Evolutionary conservation across 2,797 vertebrate species (phyloP).

Genomic region (Fringilla coelebs): DNA sequence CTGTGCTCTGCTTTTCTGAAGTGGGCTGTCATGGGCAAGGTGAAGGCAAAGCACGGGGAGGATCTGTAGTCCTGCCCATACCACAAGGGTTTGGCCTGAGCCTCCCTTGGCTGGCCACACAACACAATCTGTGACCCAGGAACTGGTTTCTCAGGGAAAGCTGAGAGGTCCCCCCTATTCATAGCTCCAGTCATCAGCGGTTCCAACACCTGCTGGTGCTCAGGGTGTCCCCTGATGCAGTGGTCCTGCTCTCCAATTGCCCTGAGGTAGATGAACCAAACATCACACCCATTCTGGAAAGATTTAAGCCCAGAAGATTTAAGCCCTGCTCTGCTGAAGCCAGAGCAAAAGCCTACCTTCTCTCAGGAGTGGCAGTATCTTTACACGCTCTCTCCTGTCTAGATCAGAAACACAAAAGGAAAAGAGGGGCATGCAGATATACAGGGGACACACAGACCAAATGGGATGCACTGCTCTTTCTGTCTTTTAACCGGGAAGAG

Average conservation of each 20-base stretch:
- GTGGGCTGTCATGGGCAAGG: background rate
- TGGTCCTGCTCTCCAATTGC: background rate
- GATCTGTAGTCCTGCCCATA: background rate
- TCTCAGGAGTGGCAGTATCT: background rate
- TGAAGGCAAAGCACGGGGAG: background rate
- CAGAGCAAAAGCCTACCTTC: background rate
- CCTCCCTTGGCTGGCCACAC: background rate
- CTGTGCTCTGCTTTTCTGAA: background rate
- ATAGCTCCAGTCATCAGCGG: background rate
- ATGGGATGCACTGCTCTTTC: background rate
- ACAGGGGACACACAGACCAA: background rate
- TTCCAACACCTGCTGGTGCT: background rate
- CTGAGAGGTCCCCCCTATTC: fast-evolving
- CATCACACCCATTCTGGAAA: background rate
- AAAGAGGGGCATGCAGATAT: background rate
- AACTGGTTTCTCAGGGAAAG: background rate
- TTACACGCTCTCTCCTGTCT: background rate
- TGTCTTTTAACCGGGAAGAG: background rate
- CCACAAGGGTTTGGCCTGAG: background rate
- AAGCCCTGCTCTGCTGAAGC: background rate
- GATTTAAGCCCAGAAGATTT: background rate
- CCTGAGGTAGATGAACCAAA: background rate
- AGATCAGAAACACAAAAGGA: background rate
- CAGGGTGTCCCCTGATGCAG: background rate
- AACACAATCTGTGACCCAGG: background rate